phyloP scores from a whole-genome alignment of 2,797 vertebrate genomes.

The Vultur gryphus region DNA sequence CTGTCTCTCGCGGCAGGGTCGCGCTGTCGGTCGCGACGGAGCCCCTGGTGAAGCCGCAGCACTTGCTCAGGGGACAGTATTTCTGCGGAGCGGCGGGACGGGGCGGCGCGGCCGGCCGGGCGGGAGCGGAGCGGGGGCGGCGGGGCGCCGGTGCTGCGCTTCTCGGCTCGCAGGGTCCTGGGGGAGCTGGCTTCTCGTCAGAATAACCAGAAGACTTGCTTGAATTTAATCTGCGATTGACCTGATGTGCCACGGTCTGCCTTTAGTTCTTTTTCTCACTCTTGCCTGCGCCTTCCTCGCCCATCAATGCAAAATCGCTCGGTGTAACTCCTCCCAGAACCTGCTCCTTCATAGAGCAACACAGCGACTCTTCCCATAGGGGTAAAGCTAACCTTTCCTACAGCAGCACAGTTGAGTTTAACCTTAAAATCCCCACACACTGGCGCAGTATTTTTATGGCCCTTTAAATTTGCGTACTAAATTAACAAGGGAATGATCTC shows the following conservation, averaged over 20 bases:
- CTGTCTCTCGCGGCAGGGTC: background rate
- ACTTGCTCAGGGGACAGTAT: background rate
- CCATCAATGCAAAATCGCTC: background rate
- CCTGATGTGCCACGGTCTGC: background rate
- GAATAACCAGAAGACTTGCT: background rate
- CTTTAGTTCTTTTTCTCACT: background rate
- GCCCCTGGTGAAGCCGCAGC: background rate
- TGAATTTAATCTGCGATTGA: background rate
- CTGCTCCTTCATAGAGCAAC: background rate
- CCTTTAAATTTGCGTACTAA: background rate
- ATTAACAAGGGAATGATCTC: background rate
- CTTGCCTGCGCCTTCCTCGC: background rate
- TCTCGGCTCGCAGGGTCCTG: background rate
- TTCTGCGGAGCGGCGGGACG: background rate
- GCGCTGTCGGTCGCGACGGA: background rate
- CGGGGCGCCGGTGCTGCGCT: background rate
- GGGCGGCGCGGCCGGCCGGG: background rate
- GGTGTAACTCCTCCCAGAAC: background rate
- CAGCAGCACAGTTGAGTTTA: too few relatives aligned
- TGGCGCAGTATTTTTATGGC: background rate
- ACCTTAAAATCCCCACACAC: fast-evolving
- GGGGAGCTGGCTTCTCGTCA: background rate
- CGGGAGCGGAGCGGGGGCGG: background rate
- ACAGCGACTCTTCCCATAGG: background rate
- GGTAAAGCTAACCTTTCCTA: fast-evolving